Evolutionary conservation across 2,888 invertebrate genomes (phyloP).

Genomic region (Saturnia pavonia): DNA sequence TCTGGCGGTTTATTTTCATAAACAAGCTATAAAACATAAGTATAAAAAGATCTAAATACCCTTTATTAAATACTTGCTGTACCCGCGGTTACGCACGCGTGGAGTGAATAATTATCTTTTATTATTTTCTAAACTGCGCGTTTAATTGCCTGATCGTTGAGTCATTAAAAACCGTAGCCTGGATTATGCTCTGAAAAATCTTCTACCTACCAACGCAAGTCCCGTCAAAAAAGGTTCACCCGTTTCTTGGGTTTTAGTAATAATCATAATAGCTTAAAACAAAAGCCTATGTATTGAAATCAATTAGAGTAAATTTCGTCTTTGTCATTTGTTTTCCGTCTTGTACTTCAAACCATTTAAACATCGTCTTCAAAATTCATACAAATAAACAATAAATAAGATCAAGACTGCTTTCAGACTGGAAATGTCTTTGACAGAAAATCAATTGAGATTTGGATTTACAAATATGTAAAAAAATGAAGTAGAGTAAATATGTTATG

Average conservation of each 20-base stretch:
- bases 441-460: background rate
- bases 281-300: background rate
- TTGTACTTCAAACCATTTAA: background rate
- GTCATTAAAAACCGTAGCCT: background rate
- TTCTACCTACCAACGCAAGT: background rate
- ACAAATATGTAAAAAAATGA: background rate
- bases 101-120: background rate
- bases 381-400: background rate
- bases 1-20: constrained; percentile 11
- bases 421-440: background rate
- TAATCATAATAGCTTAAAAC: background rate
- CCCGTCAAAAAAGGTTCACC: background rate
- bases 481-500: background rate
- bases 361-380: background rate
- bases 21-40: constrained; percentile 4
- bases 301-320: background rate
- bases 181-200: background rate
- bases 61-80: background rate
- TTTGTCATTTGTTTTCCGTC: background rate
- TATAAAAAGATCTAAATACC: background rate
- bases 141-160: background rate
- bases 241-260: no score
- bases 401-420: background rate
- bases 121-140: background rate
- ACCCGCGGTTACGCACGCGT: background rate